phyloP scores from a whole-genome alignment of 2,113 vertebrate species.

The Oophaga pumilio region DNA sequence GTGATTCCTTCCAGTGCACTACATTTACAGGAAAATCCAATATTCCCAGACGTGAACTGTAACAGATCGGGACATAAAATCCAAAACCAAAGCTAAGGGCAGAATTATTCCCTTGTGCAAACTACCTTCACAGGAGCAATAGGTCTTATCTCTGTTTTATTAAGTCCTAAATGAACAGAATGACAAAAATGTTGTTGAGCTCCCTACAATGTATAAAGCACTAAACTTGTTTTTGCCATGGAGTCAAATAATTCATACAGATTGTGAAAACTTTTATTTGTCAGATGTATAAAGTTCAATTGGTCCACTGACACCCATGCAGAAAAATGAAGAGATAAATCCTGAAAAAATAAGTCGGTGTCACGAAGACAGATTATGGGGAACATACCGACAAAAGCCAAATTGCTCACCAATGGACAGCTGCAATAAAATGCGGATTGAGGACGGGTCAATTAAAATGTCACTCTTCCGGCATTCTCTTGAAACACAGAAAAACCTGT shows the following conservation, averaged over 20 bases:
- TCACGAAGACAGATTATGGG: slow-evolving; percentile 47
- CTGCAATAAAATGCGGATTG: slow-evolving; percentile 27
- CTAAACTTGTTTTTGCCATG: slow-evolving; percentile 47
- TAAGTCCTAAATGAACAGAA: slow-evolving; percentile 55
- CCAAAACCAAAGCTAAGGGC: slow-evolving; percentile 37
- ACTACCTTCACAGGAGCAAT: slow-evolving; percentile 50
- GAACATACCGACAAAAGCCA: background rate
- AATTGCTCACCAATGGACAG: slow-evolving; percentile 15
- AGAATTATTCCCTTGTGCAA: slow-evolving; percentile 51
- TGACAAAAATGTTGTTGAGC: slow-evolving; percentile 43
- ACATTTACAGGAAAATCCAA: slow-evolving; percentile 39
- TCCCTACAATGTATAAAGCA: slow-evolving; percentile 42
- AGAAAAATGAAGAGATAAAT: slow-evolving; percentile 55
- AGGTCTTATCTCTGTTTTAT: slow-evolving; percentile 53
- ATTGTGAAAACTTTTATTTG: slow-evolving; percentile 56
- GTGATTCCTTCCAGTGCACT: background rate
- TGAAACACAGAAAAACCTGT: background rate
- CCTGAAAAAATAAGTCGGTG: slow-evolving; percentile 51
- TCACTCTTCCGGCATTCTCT: background rate
- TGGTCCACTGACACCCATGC: slow-evolving; percentile 51
- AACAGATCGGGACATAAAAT: slow-evolving; percentile 48
- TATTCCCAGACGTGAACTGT: slow-evolving; percentile 31
- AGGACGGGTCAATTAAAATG: slow-evolving; percentile 23
- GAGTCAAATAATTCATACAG: slow-evolving; percentile 50
- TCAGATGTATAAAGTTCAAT: slow-evolving; percentile 55